Evolutionary conservation across 2,888 invertebrate species (phyloP), one percentile per base, ranked within the genome.

Genomic region (Himalopsyche tibetana): DNA sequence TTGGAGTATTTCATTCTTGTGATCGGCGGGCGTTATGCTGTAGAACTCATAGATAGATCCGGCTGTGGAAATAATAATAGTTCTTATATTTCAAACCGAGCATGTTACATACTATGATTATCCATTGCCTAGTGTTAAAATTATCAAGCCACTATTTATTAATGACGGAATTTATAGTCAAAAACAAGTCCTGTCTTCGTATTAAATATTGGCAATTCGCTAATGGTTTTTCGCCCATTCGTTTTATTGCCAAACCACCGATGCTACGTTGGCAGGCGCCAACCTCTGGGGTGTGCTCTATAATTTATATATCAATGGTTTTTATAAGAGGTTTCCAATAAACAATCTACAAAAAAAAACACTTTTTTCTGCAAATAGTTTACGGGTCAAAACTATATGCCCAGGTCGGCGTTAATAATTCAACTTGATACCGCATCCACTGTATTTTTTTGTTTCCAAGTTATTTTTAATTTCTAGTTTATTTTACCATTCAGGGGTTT

Each of bases 141-240:
- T 63, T n/a, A 2, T 51, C 51, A 15, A 51, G n/a, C 19, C 4
- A 28, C 63, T 80, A 40, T 63, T 15, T 83, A 83, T 86, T 83
- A 83, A 83, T 86, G 83, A 86, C 84, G 56, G 82, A 86, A 51
- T 86, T 84, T 74, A 51, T 55, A 55, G 36, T 83, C 82, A 82
- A 74, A 81, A 84, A 84, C 86, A 79, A 86, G 86, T 84, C 86
- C 86, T 84, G 81, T 86, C 86, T 84, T 84, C 84, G 74, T 81
- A 51, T 40, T n/a, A 56, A 80, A 82, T 82, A 80, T 82, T 83
- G 82, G 80, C 85, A 82, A 82, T 85, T 55, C 55, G 69, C 82
- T 82, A 85, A 85, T 82, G 55, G 74, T 63, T 51, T 28, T 80
- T 28, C 56, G 55, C 84, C 42, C 45, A 38, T n/a, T 12, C 69